These are phyloP conservation scores for Neopelma chrysocephalum DNA, from an alignment of 2,797 vertebrate species.

Conservation along the genomic window DNA sequence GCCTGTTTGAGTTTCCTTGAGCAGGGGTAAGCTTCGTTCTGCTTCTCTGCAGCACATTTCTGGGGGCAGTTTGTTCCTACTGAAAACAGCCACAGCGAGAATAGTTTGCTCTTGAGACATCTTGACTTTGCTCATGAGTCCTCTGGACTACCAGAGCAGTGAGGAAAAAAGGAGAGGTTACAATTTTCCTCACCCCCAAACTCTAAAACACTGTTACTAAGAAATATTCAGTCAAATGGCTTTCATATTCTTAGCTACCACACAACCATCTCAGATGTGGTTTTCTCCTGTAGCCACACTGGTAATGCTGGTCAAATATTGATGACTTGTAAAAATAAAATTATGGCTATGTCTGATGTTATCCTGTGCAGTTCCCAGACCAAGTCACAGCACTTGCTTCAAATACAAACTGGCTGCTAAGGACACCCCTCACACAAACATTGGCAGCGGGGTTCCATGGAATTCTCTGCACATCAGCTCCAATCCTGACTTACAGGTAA, in stretches of 20 bases:
- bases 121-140: background rate
- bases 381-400: background rate
- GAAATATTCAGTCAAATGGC: background rate
- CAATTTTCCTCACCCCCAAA: background rate
- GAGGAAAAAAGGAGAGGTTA: background rate
- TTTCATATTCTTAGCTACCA: background rate
- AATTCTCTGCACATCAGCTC: background rate
- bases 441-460: background rate
- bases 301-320: background rate
- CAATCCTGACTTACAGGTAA: background rate
- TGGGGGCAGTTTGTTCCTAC: background rate
- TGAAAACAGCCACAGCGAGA: background rate
- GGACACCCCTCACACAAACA: background rate
- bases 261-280: background rate
- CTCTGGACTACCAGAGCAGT: background rate
- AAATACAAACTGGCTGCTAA: background rate
- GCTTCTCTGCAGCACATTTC: background rate
- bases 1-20: background rate
- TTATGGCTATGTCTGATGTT: background rate
- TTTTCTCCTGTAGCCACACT: background rate
- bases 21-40: background rate
- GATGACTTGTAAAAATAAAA: background rate
- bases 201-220: background rate
- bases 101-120: background rate
- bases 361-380: background rate